Conservation (phyloP, 2,113 vertebrate species). For the Spheniscus mendiculus region DNA sequence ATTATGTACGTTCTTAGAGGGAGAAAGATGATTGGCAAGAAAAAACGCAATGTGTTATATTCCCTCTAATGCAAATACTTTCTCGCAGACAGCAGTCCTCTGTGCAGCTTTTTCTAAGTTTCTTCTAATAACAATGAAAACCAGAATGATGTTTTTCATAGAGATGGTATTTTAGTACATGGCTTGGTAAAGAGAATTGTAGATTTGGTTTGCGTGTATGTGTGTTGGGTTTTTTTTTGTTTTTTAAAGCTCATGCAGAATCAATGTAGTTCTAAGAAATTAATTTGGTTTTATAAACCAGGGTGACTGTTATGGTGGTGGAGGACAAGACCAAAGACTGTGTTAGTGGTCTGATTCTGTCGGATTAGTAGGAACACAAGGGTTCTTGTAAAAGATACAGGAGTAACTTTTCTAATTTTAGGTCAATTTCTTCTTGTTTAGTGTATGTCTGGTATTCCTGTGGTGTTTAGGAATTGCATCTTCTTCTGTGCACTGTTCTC, state of each 20-base stretch:
- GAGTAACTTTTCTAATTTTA: not conserved
- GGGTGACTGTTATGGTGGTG: not conserved
- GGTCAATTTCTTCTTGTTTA: not conserved
- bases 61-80: not conserved
- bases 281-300: not conserved
- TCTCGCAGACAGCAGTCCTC: not conserved
- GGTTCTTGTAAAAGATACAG: not conserved
- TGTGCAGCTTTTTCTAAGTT: not conserved
- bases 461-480: not conserved
- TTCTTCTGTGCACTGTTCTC: not conserved
- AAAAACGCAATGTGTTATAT: not conserved
- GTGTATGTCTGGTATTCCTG: not conserved
- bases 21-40: not conserved
- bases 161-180: not conserved
- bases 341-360: not conserved
- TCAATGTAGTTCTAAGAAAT: not conserved
- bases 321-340: not conserved
- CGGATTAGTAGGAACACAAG: not conserved
- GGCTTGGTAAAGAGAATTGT: not conserved
- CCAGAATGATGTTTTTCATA: not conserved
- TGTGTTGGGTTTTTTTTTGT: too few species aligned
- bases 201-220: not conserved
- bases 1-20: not conserved
- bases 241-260: not conserved
- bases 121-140: not conserved